A percentile compares a stretch with the other conserved stretches of the same genome.
These are phyloP conservation scores for Terrapene triunguis DNA, from an alignment of 2,113 vertebrate species.

Conservation along the genomic window DNA sequence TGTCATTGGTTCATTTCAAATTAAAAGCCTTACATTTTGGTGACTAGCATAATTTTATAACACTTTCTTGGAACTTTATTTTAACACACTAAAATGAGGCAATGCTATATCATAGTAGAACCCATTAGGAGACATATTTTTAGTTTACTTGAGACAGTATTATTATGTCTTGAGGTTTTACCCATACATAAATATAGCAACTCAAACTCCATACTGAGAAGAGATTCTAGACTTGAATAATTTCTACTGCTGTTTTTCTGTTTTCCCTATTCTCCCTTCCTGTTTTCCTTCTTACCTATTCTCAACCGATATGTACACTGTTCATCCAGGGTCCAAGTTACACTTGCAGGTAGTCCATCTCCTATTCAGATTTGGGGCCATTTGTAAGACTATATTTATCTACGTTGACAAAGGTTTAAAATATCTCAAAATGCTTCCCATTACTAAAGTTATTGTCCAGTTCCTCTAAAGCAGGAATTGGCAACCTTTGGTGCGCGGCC, in stretches of 20 bases:
- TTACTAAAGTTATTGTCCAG: background rate
- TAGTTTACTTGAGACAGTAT: background rate
- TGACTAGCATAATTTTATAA: background rate
- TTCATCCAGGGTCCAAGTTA: accelerated
- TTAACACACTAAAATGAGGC: background rate
- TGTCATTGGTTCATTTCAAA: background rate
- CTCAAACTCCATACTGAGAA: background rate
- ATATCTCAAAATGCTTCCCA: background rate
- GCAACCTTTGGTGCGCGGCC: no score
- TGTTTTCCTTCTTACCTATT: no score
- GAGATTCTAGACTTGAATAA: background rate
- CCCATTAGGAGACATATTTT: background rate
- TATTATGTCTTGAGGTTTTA: accelerated
- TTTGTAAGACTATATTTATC: background rate
- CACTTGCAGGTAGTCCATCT: background rate
- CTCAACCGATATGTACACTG: background rate
- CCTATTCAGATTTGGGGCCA: background rate
- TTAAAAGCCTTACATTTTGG: background rate
- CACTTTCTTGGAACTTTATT: background rate
- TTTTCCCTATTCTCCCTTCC: no score
- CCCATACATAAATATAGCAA: background rate
- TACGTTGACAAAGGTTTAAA: background rate
- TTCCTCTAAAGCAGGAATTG: no score
- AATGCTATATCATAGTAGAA: background rate
- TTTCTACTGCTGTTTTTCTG: background rate